These are phyloP conservation scores for Vulpes lagopus DNA, from an alignment of 2,113 vertebrate species.

Conservation along the genomic window DNA sequence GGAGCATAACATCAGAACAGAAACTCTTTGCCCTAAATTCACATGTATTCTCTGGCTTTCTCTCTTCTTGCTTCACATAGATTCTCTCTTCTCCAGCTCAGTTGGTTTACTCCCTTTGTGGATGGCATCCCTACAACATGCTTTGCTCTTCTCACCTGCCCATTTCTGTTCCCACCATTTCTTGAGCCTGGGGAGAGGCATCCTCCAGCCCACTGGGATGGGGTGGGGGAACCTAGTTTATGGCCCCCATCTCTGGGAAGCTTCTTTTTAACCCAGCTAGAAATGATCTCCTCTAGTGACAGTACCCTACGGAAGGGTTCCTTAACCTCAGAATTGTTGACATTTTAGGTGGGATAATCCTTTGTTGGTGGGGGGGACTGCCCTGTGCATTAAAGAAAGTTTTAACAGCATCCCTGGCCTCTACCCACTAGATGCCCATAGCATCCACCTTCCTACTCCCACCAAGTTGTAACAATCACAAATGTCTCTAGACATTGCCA, in stretches of 20 bases:
- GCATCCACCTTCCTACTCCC: not conserved
- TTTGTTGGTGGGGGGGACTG: not conserved
- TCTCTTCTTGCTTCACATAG: not conserved
- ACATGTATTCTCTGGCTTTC: not conserved
- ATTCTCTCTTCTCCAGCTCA: not conserved
- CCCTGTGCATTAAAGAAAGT: not conserved
- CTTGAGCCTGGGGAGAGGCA: not conserved
- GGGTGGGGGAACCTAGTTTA: not conserved
- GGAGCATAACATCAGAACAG: constrained; percentile 26
- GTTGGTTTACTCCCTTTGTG: not conserved
- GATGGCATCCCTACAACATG: not conserved
- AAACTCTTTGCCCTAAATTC: constrained; percentile 50
- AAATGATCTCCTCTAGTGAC: not conserved
- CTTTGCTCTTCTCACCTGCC: not conserved
- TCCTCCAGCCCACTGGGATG: not conserved
- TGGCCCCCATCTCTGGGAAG: not conserved
- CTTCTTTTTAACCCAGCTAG: not conserved
- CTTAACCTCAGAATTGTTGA: not conserved
- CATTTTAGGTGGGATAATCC: not conserved
- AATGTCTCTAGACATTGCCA: not conserved
- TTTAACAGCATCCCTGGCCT: not conserved
- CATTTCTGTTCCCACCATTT: not conserved
- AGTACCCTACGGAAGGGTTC: not conserved
- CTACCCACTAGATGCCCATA: not conserved
- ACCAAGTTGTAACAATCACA: not conserved